Conservation (phyloP, 2,113 vertebrate species). For the Arothron firmamentum region DNA sequence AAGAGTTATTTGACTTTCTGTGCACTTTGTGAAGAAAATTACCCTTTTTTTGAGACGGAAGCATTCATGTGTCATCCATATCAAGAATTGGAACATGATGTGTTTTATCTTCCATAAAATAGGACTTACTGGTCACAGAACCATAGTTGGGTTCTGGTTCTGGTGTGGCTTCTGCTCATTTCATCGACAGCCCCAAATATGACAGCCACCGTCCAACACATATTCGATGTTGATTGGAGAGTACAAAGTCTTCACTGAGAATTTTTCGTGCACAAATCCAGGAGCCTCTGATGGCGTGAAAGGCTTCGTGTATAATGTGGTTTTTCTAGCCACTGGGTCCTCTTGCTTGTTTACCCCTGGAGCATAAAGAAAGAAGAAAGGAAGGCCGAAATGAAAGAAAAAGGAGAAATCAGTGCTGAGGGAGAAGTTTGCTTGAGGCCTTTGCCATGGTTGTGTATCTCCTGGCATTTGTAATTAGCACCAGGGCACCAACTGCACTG, state of each 20-base stretch:
- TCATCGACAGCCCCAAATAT: slow-evolving; percentile 20
- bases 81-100: too few species aligned
- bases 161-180: slow-evolving; percentile 1
- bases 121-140: too few species aligned
- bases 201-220: slow-evolving; percentile 37
- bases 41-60: too few species aligned
- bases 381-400: neutral
- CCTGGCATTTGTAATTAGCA: slow-evolving; percentile 73
- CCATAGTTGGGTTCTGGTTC: too few species aligned
- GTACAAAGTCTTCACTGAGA: slow-evolving; percentile 38
- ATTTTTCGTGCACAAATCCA: slow-evolving; percentile 38
- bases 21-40: too few species aligned
- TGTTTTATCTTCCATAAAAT: too few species aligned
- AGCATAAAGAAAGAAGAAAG: slow-evolving; percentile 46
- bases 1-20: too few species aligned
- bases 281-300: slow-evolving; percentile 35
- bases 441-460: slow-evolving; percentile 62
- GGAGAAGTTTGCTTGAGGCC: slow-evolving; percentile 53
- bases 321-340: slow-evolving; percentile 56
- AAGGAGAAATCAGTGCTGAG: neutral
- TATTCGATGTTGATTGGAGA: slow-evolving; percentile 40
- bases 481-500: slow-evolving; percentile 47
- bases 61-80: too few species aligned
- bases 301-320: slow-evolving; percentile 60
- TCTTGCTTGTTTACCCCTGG: slow-evolving; percentile 70